Base-by-base conservation (phyloP, 1,140 invertebrate genomes). In the Chymomyza costata region DNA sequence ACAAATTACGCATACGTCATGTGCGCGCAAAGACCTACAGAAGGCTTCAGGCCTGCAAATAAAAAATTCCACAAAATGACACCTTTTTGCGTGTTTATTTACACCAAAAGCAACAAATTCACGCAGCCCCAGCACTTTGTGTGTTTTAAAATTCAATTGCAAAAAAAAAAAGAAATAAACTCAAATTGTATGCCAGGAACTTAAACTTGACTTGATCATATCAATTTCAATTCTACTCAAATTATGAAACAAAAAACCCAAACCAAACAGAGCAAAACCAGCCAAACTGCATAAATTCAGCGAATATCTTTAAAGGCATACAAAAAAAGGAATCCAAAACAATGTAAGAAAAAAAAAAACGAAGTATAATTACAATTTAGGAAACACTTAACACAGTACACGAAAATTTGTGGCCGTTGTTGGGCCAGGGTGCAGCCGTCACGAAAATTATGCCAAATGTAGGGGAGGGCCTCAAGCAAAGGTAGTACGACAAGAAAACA, bases 341-440 rank as follows among this genome's bases (percentile, higher is more conserved):
- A 28, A 28, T 10, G 10, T 6, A 5, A 28, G 25, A 5, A 28
- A 28, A n/a, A n/a, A 5, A 28, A 28, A 5, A 28, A 28, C 25
- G 10, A 68, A 73, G 64, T 73, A 80, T 80, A 80, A 80, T 80
- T 80, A 80, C 73, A 73, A 80, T 80, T 80, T 76, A 66, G 74
- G 53, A 47, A 80, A 80, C 69, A 80, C 73, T 80, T 80, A 73
- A 59, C 73, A 63, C 64, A 65, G 62, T 40, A 53, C 54, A 63
- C 54, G 63, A 65, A 56, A 52, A 57, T 62, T 55, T 47, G 38
- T 45, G 52, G 37, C 46, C 45, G 48, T 31, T 38, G 25, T 21
- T 52, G 35, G 34, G 32, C 25, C n/a, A 60, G 44, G 50, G 43
- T 50, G 14, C 18, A 15, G 48, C 15, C 65, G 54, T 17, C 32